Percentiles rank a stretch among this genome's conserved stretches.
phyloP scores from a whole-genome alignment of 1,140 invertebrate genomes.

The Bactericera cockerelli region DNA sequence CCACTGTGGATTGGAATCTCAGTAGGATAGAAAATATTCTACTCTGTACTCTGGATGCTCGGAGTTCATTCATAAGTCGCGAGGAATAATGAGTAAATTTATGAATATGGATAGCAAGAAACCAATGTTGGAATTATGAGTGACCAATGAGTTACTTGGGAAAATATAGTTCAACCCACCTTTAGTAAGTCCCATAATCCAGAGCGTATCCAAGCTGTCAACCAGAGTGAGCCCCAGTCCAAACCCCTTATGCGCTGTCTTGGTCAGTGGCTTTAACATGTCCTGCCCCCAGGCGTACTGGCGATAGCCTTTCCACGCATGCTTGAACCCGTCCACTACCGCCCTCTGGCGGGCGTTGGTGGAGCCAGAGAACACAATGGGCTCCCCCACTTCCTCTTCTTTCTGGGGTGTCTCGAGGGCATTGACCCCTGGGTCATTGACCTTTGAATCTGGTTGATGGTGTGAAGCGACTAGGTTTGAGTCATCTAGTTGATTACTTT shows the following conservation, averaged over 20 bases:
- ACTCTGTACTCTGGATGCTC: too few relatives aligned
- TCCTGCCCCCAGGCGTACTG: conserved; percentile 89
- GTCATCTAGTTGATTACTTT: background rate
- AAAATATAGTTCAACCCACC: too few relatives aligned
- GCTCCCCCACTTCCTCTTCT: conserved; percentile 8
- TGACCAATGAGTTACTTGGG: too few relatives aligned
- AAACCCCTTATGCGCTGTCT: conserved; percentile 75
- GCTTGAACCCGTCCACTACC: conserved; percentile 69
- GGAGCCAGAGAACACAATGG: conserved; percentile 40
- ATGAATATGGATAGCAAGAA: too few relatives aligned
- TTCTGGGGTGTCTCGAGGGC: conserved; percentile 20
- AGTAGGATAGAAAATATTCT: too few relatives aligned
- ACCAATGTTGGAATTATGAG: too few relatives aligned
- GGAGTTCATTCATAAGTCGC: too few relatives aligned
- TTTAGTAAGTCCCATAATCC: conserved; percentile 83
- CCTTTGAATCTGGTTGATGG: background rate
- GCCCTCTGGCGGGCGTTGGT: conserved; percentile 61
- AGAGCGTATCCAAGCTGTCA: conserved; percentile 79
- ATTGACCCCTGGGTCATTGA: conserved; percentile 18
- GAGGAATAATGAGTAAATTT: too few relatives aligned
- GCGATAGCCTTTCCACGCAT: conserved; percentile 85
- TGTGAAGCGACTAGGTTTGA: background rate
- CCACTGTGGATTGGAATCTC: too few relatives aligned
- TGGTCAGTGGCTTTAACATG: conserved; percentile 75
- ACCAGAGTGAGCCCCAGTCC: conserved; percentile 76